Evolutionary conservation across 2,797 vertebrate genomes (phyloP), one percentile per base, ranked within the genome.

Genomic region (Sternotherus odoratus): DNA sequence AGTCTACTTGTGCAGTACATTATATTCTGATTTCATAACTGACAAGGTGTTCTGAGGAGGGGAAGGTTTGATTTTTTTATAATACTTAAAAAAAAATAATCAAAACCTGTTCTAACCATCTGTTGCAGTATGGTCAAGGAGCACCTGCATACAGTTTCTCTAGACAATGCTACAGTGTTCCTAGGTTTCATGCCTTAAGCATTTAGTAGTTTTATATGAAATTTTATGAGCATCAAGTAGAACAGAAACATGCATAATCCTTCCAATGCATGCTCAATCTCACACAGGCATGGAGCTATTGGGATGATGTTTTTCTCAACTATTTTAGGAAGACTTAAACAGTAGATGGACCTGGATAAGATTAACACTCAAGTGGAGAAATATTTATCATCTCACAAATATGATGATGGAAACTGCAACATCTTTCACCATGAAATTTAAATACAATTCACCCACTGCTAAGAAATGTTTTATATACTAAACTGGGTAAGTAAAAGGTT

Each of bases 91-190:
- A 50, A n/a, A 77, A 85, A 82, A 50, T 48, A 82, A 50, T 48
- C 57, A n/a, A 93, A 92, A 94, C 91, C 95, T 87, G 94, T 95
- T 96, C 92, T 95, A 94, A 83, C 69, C 94, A 94, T 95, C 90
- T 69, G 81, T 83, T 92, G 92, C 82, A 92, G 88, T 56, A 83
- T 78, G 79, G 93, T 86, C 93, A 79, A 88, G 89, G 69, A 86
- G 91, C 92, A 96, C 93, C 96, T 94, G 93, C 95, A 88, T 80
- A 93, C 91, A 77, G 94, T 94, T 95, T 95, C 93, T 92, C 89
- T 88, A 91, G 94, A 95, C 96, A 95, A 96, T 93, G 96, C 89
- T 95, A 89, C 96, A 92, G 94, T 92, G 92, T 96, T 93, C 89
- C 96, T 89, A 87, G 93, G 91, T 94, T 92, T 88, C 92, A 82